Evolutionary conservation across 2,113 vertebrate genomes (phyloP).

Genomic region (Artemisiospiza belli): DNA sequence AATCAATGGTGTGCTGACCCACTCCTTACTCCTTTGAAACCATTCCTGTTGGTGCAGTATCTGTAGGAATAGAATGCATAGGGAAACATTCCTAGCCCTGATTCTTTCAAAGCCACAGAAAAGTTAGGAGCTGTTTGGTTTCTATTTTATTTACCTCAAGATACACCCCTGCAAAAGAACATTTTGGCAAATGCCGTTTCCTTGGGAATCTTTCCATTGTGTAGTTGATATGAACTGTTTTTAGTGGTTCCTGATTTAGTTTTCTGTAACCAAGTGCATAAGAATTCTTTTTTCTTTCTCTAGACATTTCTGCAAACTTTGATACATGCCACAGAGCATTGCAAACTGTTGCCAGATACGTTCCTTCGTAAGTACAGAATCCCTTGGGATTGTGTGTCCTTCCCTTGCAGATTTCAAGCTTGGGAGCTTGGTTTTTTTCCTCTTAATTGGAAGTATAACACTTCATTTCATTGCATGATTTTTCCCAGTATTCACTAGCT

Average conservation of each 20-base stretch:
- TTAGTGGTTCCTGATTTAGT: neutral
- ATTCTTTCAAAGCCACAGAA: neutral
- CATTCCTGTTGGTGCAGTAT: neutral
- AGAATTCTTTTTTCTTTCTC: neutral
- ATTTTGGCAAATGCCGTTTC: neutral
- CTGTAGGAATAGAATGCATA: neutral
- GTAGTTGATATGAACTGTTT: neutral
- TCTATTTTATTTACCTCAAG: neutral
- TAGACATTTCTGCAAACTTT: constrained; percentile 87
- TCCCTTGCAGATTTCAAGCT: neutral
- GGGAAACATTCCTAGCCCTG: neutral
- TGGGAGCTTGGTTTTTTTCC: neutral
- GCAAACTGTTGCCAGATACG: constrained; percentile 89
- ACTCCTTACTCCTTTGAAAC: neutral
- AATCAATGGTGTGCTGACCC: neutral
- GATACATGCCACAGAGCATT: constrained; percentile 89
- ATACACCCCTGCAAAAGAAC: neutral
- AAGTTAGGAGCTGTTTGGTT: neutral
- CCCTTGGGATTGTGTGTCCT: neutral
- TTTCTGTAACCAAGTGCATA: neutral
- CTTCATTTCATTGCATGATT: neutral
- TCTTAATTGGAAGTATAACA: neutral
- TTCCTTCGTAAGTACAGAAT: constrained; percentile 90
- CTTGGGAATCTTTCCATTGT: neutral
- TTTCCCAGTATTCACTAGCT: neutral